phyloP scores from a whole-genome alignment of 2,113 vertebrate species.

The Oxyura jamaicensis region DNA sequence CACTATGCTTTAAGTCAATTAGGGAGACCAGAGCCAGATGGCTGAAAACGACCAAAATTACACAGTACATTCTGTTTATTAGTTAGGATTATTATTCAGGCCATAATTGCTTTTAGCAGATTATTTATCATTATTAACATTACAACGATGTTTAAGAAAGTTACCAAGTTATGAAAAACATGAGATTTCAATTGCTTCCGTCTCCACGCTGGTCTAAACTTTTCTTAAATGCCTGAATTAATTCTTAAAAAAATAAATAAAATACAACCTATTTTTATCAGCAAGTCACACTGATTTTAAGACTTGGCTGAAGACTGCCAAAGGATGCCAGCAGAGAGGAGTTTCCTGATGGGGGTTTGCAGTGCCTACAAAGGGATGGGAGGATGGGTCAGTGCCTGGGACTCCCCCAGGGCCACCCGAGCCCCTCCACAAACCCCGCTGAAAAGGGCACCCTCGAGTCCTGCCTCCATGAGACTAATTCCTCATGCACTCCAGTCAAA shows the following conservation, averaged over 20 bases:
- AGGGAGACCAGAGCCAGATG: slow-evolving; percentile 64
- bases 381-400: not conserved
- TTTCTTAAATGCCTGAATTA: not conserved
- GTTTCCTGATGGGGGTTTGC: not conserved
- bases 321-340: not conserved
- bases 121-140: slow-evolving; percentile 62
- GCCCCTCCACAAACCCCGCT: not conserved
- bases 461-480: not conserved
- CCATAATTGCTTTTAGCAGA: slow-evolving; percentile 62
- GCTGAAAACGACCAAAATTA: slow-evolving; percentile 57
- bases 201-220: not conserved
- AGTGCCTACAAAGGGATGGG: fast-evolving
- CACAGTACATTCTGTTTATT: slow-evolving; percentile 69
- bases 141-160: slow-evolving; percentile 7
- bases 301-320: not conserved
- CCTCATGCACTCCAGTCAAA: not conserved
- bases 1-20: slow-evolving; percentile 58
- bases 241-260: not conserved
- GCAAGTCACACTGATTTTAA: not conserved
- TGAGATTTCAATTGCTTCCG: not conserved
- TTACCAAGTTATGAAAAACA: not conserved
- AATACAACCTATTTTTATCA: not conserved
- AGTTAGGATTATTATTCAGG: slow-evolving; percentile 59
- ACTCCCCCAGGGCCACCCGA: not conserved
- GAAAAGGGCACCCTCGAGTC: not conserved